Percentiles rank a stretch among this genome's conserved stretches.
Conservation (phyloP, 2,113 vertebrate species). For the Ceyx margarethae region DNA sequence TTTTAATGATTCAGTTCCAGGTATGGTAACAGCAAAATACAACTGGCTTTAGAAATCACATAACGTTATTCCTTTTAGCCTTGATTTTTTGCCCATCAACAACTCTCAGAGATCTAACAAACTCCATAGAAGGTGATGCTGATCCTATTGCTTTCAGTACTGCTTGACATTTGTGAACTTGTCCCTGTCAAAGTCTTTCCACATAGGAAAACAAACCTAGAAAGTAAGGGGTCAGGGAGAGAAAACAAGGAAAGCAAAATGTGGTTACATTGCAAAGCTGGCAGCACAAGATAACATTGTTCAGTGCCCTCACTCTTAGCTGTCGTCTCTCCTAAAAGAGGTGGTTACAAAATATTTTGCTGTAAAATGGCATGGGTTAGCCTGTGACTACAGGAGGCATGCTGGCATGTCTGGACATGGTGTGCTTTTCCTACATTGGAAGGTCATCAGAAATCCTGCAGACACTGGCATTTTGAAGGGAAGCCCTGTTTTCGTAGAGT, state of each 20-base stretch:
- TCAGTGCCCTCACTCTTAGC: neutral
- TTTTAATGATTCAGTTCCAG: neutral
- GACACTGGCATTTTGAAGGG: neutral
- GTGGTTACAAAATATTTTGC: neutral
- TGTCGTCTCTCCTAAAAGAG: neutral
- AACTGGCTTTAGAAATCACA: neutral
- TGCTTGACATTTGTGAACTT: neutral
- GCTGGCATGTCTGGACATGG: too few relatives aligned
- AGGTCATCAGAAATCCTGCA: neutral
- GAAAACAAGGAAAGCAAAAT: neutral
- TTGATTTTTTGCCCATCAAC: neutral
- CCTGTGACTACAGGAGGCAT: neutral
- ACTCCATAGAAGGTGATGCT: neutral
- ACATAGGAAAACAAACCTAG: neutral
- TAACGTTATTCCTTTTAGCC: neutral
- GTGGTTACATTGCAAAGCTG: neutral
- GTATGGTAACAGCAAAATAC: neutral
- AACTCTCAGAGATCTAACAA: neutral
- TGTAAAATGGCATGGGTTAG: accelerated
- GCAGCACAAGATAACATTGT: accelerated
- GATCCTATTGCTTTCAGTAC: neutral
- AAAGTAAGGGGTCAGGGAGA: accelerated
- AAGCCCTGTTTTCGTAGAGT: neutral
- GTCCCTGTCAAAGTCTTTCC: neutral
- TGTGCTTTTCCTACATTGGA: accelerated